Evolutionary conservation across 1,140 invertebrate species (phyloP).

Genomic region (Habropoda laboriosa): DNA sequence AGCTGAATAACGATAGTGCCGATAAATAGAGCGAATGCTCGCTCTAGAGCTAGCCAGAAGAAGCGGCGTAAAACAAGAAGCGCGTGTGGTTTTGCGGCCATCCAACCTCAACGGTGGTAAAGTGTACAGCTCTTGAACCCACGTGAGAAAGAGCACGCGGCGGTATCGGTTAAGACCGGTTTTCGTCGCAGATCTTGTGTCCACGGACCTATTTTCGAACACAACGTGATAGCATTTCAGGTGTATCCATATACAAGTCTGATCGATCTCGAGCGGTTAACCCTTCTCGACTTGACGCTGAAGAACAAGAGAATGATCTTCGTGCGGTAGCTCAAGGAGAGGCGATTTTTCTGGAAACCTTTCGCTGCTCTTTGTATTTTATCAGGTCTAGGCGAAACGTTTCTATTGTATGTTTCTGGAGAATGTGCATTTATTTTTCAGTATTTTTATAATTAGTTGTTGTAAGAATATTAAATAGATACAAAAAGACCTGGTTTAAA

Average conservation of each 20-base stretch:
- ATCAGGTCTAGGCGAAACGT: no score
- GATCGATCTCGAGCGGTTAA: neutral
- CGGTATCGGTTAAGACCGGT: constrained; percentile 57
- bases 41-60: constrained; percentile 3
- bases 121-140: constrained; percentile 30
- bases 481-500: no score
- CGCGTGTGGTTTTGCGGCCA: constrained; percentile 51
- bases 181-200: constrained; percentile 14
- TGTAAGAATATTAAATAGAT: no score
- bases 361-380: no score
- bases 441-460: no score
- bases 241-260: neutral
- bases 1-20: neutral
- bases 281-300: neutral
- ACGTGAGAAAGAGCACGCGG: constrained; percentile 57
- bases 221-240: neutral
- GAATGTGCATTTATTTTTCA: no score
- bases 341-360: neutral
- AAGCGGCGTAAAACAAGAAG: constrained; percentile 51
- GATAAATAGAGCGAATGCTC: constrained; percentile 41
- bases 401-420: no score
- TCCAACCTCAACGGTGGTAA: constrained; percentile 36
- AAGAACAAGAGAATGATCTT: neutral
- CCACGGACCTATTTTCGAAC: constrained; percentile 24
- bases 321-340: neutral